phyloP scores from a whole-genome alignment of 2,113 vertebrate species.

The Pseudorasbora parva region DNA sequence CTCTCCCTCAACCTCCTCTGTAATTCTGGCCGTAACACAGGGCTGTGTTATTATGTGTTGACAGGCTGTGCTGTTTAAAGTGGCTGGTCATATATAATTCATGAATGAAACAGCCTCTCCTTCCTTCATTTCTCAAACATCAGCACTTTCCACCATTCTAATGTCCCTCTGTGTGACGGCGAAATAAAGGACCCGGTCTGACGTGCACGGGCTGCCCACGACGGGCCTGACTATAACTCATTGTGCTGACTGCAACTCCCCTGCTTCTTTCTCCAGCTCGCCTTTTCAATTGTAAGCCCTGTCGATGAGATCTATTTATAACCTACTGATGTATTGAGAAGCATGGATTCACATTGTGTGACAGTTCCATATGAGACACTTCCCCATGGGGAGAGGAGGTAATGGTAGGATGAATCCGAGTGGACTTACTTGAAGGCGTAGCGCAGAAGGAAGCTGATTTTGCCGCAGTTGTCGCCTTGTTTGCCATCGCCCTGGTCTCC shows the following conservation, averaged over 20 bases:
- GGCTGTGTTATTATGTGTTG: conserved; percentile 70
- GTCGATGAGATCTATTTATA: conserved; percentile 31
- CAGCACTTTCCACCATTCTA: conserved; percentile 74
- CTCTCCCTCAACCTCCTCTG: conserved; percentile 44
- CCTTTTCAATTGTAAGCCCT: conserved; percentile 12
- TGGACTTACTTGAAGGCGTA: conserved; percentile 85
- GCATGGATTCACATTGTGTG: conserved; percentile 40
- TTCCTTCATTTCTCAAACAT: conserved; percentile 72
- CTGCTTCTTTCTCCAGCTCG: conserved; percentile 15
- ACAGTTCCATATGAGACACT: background rate
- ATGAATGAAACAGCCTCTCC: conserved; percentile 66
- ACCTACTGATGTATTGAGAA: conserved; percentile 21
- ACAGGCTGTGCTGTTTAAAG: conserved; percentile 73
- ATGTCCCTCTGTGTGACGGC: conserved; percentile 63
- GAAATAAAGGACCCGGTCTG: conserved; percentile 57
- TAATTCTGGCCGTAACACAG: conserved; percentile 60
- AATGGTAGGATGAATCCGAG: background rate
- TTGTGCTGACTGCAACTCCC: conserved; percentile 9
- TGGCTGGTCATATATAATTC: conserved; percentile 76
- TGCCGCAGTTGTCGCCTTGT: conserved; percentile 81
- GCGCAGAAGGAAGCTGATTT: conserved; percentile 89
- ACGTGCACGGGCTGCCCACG: conserved; percentile 44
- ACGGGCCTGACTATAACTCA: conserved; percentile 50
- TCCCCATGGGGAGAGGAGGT: background rate
- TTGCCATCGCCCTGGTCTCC: conserved; percentile 80